Base-by-base conservation (phyloP, 1,140 invertebrate species). In the Limonius californicus region DNA sequence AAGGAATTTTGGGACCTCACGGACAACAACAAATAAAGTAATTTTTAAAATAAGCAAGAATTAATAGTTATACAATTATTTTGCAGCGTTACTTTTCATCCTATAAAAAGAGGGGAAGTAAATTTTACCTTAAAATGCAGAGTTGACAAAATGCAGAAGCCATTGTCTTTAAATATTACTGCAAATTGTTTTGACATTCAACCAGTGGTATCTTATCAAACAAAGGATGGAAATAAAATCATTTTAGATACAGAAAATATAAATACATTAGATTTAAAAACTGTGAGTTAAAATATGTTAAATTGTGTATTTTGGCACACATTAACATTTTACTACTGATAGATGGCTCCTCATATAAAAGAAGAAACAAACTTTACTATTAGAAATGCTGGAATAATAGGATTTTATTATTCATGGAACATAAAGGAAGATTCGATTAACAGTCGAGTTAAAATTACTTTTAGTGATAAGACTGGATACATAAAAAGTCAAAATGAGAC, bases 261-360 rank as follows among this genome's bases (percentile, higher is more conserved):
- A 8, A 80, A 80, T 57, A 47, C 70, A 9, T 67, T 81, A n/a
- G 74, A 79, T 47, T 64, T 79, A 32, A 75, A 72, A 62, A 70
- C 72, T 53, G 78, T 79, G 66, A 68, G 23, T 19, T 50, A 15
- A 20, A n/a, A 45, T 15, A n/a, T 59, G n/a, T 27, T 32, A 47
- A 16, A 19, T 50, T 50, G 45, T 18, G 1, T 50, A 45, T 14
- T 50, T 50, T 16, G 19, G 6, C 19, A 50, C 11, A 1, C n/a
- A 60, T 11, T 30, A 35, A 39, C 35, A 39, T 20, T 47, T 57
- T 8, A n/a, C n/a, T n/a, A n/a, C n/a, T n/a, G n/a, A n/a, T 54
- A 79, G 76, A 4, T 79, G 15, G 42, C 69, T n/a, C 50, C 74
- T 20, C 67, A 72, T 20, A 57, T 54, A 27, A 57, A 70, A 16